Conservation (phyloP, 2,797 vertebrate species). For the Poecile montanus region DNA sequence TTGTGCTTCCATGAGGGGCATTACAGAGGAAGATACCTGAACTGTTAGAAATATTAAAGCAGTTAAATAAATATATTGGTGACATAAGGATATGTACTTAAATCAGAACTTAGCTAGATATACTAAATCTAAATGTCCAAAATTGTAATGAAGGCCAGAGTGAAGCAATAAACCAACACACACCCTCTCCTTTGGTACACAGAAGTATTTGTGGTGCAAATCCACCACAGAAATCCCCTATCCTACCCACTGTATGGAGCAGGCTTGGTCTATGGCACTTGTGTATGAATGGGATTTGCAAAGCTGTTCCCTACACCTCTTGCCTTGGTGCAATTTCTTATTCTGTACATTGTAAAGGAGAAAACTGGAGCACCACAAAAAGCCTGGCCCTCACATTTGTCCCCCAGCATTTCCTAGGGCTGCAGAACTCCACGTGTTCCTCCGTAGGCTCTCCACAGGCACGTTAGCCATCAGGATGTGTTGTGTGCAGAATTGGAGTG, state of each 20-base stretch:
- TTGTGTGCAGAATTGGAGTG: neutral
- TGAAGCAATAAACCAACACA: neutral
- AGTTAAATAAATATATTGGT: neutral
- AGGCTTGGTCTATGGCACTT: neutral
- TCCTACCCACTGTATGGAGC: neutral
- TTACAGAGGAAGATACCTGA: neutral
- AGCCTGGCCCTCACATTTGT: neutral
- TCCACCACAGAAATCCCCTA: neutral
- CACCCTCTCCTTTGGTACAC: neutral
- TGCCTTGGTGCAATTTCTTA: neutral
- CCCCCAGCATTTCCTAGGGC: neutral
- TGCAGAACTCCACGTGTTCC: rapidly evolving
- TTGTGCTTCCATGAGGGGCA: neutral
- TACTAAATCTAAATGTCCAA: neutral
- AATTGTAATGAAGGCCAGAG: neutral
- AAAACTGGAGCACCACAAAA: neutral
- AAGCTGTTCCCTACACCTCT: neutral
- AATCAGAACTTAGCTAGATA: neutral
- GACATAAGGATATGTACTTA: neutral
- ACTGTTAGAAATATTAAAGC: neutral
- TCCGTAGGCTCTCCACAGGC: rapidly evolving
- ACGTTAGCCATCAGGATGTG: neutral
- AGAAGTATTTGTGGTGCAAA: neutral
- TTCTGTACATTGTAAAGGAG: neutral
- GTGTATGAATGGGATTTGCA: neutral